These are phyloP conservation scores for Poeciliopsis occidentalis DNA, from an alignment of 2,113 vertebrate genomes.

Conservation along the genomic window DNA sequence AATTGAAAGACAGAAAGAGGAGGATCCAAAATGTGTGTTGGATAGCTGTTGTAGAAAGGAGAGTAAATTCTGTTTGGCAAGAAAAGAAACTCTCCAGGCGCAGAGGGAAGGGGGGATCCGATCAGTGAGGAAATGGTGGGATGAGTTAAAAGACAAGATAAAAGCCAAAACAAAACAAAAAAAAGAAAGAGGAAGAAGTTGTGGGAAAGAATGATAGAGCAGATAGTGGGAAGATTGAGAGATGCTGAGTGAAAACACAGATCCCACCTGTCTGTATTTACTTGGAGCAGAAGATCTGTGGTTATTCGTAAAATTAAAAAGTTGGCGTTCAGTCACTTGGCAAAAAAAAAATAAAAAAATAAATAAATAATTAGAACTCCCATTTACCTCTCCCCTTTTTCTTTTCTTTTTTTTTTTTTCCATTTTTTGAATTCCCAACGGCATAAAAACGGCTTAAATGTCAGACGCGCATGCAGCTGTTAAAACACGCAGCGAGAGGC, in stretches of 20 bases:
- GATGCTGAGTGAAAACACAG: conserved; percentile 83
- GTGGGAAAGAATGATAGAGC: conserved; percentile 40
- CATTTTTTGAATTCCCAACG: conserved; percentile 2
- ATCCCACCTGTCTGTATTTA: conserved; percentile 88
- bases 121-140: conserved; percentile 36
- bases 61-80: conserved; percentile 18
- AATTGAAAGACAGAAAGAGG: not conserved
- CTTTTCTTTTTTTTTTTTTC: not conserved
- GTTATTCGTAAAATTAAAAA: not conserved
- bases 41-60: conserved; percentile 16
- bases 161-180: conserved; percentile 39
- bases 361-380: not conserved
- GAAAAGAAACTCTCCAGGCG: conserved; percentile 31
- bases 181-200: not conserved
- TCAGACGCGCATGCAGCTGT: conserved; percentile 62
- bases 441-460: conserved; percentile 13
- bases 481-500: conserved; percentile 67
- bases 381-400: not conserved
- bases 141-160: conserved; percentile 53
- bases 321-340: not conserved
- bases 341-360: not conserved
- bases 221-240: conserved; percentile 75
- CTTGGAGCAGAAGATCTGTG: conserved; percentile 82
- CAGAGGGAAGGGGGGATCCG: conserved; percentile 37
- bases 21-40: conserved; percentile 1